A percentile compares a stretch with the other conserved stretches of the same genome.
These are phyloP conservation scores for Macaca nemestrina DNA, from an alignment of 2,113 vertebrate species.

Conservation along the genomic window DNA sequence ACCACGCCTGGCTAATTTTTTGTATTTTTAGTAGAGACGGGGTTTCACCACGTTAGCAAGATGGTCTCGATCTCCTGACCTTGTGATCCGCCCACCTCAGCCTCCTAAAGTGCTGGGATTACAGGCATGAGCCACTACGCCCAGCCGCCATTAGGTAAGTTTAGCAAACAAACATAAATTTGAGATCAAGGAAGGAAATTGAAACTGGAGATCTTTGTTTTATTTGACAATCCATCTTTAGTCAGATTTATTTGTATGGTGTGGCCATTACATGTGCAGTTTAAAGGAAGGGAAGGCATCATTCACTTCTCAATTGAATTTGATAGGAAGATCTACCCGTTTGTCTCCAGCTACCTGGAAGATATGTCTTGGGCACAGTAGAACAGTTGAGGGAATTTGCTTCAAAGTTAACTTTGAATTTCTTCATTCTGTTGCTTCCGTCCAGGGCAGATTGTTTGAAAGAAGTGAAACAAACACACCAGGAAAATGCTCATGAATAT, in stretches of 20 bases:
- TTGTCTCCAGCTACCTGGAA: not conserved
- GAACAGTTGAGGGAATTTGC: not conserved
- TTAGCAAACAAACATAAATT: conserved; percentile 18
- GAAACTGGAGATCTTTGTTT: conserved; percentile 3
- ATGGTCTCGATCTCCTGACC: no score
- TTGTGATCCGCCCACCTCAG: no score
- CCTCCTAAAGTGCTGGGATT: no score
- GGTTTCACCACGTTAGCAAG: no score
- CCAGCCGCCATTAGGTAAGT: not conserved
- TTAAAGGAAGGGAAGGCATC: conserved; percentile 34
- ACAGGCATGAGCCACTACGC: no score
- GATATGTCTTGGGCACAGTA: not conserved
- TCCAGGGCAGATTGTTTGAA: not conserved
- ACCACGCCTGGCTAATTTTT: no score
- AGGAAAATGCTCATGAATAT: conserved; percentile 23
- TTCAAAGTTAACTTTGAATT: conserved; percentile 45
- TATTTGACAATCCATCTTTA: not conserved
- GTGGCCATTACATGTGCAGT: not conserved
- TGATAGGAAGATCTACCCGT: not conserved
- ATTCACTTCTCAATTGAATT: not conserved
- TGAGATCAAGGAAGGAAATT: conserved; percentile 6
- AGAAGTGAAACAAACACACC: conserved; percentile 44
- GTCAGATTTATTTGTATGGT: not conserved
- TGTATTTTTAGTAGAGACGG: no score
- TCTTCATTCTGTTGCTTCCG: conserved; percentile 32